Evolutionary conservation across 2,888 invertebrate genomes (phyloP).

Genomic region (Cantharis rufa): DNA sequence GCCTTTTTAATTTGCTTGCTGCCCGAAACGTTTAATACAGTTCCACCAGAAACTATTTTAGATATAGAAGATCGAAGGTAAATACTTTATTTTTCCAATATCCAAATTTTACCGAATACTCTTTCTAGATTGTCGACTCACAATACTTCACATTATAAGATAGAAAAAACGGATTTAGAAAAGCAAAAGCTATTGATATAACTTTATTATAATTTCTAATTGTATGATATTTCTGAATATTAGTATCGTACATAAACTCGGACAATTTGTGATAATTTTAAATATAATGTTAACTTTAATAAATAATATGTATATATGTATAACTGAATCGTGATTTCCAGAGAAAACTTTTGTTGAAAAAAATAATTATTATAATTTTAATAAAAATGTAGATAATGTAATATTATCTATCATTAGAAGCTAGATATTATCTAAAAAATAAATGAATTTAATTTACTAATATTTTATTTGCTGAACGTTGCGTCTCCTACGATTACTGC

Average conservation of each 20-base stretch:
- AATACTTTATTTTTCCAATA: background rate
- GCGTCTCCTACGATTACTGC: no score
- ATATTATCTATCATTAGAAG: no score
- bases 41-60: slow-evolving; percentile 60
- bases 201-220: background rate
- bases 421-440: no score
- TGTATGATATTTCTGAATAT: background rate
- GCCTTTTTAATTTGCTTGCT: slow-evolving; percentile 45
- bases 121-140: background rate
- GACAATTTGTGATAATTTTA: background rate
- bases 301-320: background rate
- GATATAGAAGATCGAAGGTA: slow-evolving; percentile 53
- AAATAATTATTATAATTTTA: background rate
- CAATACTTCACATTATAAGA: background rate
- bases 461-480: no score
- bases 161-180: background rate
- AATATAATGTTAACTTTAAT: background rate
- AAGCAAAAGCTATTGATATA: background rate
- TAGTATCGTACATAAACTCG: background rate
- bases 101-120: background rate
- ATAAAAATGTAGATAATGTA: background rate
- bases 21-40: slow-evolving; percentile 50
- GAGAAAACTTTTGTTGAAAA: background rate
- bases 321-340: background rate
- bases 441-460: no score